Evolutionary conservation across 2,113 vertebrate genomes (phyloP).

Genomic region (Tachycineta bicolor): DNA sequence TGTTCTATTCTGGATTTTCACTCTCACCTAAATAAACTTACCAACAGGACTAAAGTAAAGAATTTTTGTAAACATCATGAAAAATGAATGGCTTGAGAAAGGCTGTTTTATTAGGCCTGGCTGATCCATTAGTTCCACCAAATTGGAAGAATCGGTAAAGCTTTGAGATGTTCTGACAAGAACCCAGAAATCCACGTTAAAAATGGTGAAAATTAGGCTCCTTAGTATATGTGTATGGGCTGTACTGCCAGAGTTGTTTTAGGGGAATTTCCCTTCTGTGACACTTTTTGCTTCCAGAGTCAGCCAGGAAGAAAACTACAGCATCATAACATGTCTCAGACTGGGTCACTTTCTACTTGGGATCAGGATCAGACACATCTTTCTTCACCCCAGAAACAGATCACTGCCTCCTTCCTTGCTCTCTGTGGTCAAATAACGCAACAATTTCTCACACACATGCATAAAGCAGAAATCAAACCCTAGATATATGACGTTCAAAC

Average conservation of each 20-base stretch:
- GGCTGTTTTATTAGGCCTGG: background rate
- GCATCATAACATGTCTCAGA: accelerated
- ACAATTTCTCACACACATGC: background rate
- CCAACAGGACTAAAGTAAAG: background rate
- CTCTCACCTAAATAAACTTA: constrained; percentile 6
- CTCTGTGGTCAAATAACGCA: background rate
- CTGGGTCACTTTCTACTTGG: background rate
- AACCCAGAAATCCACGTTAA: background rate
- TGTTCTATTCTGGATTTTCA: background rate
- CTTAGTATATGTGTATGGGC: background rate
- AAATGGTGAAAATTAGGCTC: background rate
- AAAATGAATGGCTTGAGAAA: background rate
- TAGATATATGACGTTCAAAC: background rate
- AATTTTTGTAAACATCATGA: background rate
- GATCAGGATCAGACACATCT: background rate
- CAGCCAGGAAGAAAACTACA: background rate
- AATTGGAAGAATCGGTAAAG: background rate
- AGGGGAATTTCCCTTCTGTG: background rate
- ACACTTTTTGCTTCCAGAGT: background rate
- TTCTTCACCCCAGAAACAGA: background rate
- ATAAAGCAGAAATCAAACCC: background rate
- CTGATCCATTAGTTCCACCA: constrained; percentile 1
- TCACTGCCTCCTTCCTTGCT: background rate
- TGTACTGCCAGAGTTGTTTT: background rate
- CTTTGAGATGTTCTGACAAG: constrained; percentile 8